Evolutionary conservation across 35 echinoderm and acorn worm species (phyloP).

Genomic region (Patiria miniata): DNA sequence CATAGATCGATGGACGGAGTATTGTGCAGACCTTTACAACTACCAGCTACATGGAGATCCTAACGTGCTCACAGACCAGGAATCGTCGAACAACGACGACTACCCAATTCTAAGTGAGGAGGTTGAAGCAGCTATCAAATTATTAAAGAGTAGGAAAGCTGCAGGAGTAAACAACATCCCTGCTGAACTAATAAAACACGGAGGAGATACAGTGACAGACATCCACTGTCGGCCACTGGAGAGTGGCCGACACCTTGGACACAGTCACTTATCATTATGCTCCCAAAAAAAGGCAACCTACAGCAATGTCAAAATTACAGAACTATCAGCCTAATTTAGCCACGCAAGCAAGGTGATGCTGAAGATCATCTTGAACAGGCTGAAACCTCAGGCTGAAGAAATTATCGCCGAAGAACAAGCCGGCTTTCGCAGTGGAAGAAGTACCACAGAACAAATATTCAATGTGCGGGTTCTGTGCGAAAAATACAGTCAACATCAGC

Average conservation of each 20-base stretch:
- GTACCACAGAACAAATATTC: conserved; percentile 62
- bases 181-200: conserved; percentile 45
- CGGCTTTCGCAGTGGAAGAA: conserved; percentile 23
- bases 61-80: no score
- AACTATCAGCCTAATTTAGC: conserved; percentile 45
- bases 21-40: no score
- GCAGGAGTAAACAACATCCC: conserved; percentile 61
- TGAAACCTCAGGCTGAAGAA: conserved; percentile 53
- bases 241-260: no score
- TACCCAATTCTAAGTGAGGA: conserved; percentile 41
- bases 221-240: not conserved
- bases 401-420: conserved; percentile 60
- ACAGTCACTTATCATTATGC: no score
- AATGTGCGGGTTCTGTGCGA: conserved; percentile 42
- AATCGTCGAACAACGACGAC: no score
- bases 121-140: conserved; percentile 42
- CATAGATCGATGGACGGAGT: no score
- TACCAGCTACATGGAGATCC: no score
- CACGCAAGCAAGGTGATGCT: conserved; percentile 59
- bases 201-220: conserved; percentile 31
- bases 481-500: conserved; percentile 39
- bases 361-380: conserved; percentile 47
- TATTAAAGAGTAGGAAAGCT: conserved; percentile 38
- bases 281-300: conserved; percentile 64
- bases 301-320: conserved; percentile 60